phyloP scores from a whole-genome alignment of 37 sponge, comb jelly and placozoan species.

The Agelas oroides region DNA sequence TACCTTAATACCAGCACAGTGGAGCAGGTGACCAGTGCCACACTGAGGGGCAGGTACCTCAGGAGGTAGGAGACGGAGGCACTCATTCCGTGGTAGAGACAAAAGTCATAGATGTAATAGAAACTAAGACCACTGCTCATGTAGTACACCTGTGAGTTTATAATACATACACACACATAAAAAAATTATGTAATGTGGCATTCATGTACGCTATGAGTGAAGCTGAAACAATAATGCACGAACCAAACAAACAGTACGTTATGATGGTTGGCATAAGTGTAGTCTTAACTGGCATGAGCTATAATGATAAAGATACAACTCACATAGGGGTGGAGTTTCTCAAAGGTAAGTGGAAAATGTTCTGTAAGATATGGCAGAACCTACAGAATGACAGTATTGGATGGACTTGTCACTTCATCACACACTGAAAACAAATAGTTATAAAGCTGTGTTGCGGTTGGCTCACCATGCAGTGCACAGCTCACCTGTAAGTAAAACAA shows the following conservation, averaged over 20 bases:
- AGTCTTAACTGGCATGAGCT: too few relatives aligned
- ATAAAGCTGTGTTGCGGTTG: too few relatives aligned
- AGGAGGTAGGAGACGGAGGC: conserved; percentile 59
- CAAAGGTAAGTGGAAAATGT: conserved; percentile 65
- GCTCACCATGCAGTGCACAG: too few relatives aligned
- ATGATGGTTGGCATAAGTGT: too few relatives aligned
- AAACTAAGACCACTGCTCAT: conserved; percentile 65
- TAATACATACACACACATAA: too few relatives aligned
- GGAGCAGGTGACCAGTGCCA: conserved; percentile 41
- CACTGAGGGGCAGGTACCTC: conserved; percentile 65
- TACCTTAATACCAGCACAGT: conserved; percentile 36
- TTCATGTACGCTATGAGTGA: too few relatives aligned
- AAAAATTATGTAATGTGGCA: too few relatives aligned
- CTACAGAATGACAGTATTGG: conserved; percentile 3
- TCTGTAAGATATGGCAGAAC: conserved; percentile 58
- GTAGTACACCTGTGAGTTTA: conserved; percentile 56
- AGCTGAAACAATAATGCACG: too few relatives aligned
- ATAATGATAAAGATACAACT: too few relatives aligned
- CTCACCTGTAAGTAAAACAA: conserved; percentile 77
- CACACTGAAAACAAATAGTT: too few relatives aligned
- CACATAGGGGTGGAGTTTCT: conserved; percentile 47
- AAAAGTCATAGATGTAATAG: conserved; percentile 87
- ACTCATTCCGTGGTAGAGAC: conserved; percentile 63
- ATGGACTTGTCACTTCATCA: too few relatives aligned
- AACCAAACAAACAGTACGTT: too few relatives aligned